Base-by-base conservation (phyloP, 2,888 invertebrate genomes). In the Nephrotoma guestfalica region DNA sequence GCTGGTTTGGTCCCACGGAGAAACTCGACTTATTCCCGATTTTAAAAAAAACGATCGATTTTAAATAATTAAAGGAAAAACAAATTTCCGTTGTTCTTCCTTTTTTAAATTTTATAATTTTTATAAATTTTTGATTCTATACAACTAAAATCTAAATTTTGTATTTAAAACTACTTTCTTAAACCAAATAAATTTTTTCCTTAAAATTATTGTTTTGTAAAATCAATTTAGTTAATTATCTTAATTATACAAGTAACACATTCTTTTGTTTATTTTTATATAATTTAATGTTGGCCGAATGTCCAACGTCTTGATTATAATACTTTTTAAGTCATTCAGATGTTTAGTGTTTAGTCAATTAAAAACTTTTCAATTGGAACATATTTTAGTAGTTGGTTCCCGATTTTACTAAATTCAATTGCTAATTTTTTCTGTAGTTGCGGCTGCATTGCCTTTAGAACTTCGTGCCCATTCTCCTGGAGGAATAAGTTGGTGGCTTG, bases 401-500 rank as follows among this genome's bases (percentile, higher is more conserved):
- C 93, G 88, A 95, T 93, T 87, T 92, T 93, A 88, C 93, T 92
- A 89, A 95, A 95, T 84, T 95, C 92, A 15, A 90, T 90, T 0
- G 94, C 93, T 86, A 95, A 90, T 90, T 95, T 95, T 89, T 92
- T 93, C 88, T 94, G 93, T 87, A 95, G 90, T 89, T 95, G 95
- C 0, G 94, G 93, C 89, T 93, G 93, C 95, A 95, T 95, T 5
- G 93, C 93, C 89, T 94, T 94, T 87, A 95, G 90, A 0, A 95
- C 95, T 90, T 95, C 93, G 87, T 93, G 93, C 0, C 94, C 95
- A 89, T 95, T 95, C 89, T 95, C 95, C 86, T 94, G 92, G 45
- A 95, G 92, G 89, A 95, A 95, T 86, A 95, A 91, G 90, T 95
- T 95, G 6, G 94, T 95, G 13, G 95, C 95, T 90, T 95, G 94